A percentile compares a stretch with the other conserved stretches of the same genome.
phyloP scores from a whole-genome alignment of 2,113 vertebrate species.

The Stictonetta naevosa region DNA sequence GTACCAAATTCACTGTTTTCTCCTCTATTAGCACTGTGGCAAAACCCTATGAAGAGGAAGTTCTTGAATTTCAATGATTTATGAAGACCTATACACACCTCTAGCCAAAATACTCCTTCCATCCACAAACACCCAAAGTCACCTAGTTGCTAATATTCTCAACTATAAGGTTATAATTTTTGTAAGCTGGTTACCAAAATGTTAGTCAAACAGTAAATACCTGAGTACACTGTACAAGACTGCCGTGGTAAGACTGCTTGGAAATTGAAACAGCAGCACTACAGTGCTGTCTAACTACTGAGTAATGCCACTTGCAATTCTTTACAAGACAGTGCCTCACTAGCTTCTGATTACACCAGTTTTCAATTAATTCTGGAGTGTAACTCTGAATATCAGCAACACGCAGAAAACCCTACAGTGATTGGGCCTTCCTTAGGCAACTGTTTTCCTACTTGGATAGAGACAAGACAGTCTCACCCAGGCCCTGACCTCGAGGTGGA shows the following conservation, averaged over 20 bases:
- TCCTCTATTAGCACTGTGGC: background rate
- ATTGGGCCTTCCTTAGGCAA: background rate
- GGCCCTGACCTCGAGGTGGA: rapidly evolving
- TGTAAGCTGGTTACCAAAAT: background rate
- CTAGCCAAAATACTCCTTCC: background rate
- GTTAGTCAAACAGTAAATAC: background rate
- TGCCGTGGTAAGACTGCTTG: background rate
- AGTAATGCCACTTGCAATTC: background rate
- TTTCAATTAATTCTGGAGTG: background rate
- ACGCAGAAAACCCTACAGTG: background rate
- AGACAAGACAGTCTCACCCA: background rate
- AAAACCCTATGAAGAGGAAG: background rate
- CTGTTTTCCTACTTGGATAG: background rate
- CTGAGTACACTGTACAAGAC: background rate
- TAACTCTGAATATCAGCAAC: background rate
- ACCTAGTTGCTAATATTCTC: background rate
- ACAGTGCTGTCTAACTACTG: background rate
- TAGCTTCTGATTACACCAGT: background rate
- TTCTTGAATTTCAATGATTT: background rate
- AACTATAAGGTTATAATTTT: background rate
- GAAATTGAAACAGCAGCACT: background rate
- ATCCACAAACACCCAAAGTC: background rate
- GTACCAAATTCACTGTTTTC: background rate
- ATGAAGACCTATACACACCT: background rate
- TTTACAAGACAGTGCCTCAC: background rate